These are phyloP conservation scores for Malurus cyaneus DNA, from an alignment of 2,113 vertebrate species.

Conservation along the genomic window DNA sequence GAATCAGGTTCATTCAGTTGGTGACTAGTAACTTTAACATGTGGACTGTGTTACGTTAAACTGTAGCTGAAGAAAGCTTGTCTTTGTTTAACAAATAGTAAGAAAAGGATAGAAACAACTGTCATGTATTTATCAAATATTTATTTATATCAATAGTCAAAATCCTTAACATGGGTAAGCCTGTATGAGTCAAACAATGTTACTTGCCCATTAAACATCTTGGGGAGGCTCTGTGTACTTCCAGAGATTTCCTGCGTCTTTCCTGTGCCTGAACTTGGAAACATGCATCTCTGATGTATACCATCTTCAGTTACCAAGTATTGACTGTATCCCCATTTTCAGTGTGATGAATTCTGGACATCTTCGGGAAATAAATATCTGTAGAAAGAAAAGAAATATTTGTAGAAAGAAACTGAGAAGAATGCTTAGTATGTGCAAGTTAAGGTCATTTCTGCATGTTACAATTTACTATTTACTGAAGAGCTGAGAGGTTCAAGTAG, in stretches of 20 bases:
- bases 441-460: background rate
- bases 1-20: rapidly evolving
- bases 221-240: background rate
- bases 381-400: background rate
- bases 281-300: background rate
- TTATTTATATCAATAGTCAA: background rate
- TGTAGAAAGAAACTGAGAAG: background rate
- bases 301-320: background rate
- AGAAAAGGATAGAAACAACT: background rate
- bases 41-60: background rate
- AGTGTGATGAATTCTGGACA: background rate
- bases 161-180: background rate
- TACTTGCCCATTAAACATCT: background rate
- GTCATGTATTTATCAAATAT: background rate
- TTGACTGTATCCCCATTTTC: background rate
- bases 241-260: background rate
- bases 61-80: background rate
- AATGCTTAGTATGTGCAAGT: background rate
- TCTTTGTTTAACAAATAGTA: background rate
- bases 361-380: background rate
- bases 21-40: background rate
- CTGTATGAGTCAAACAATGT: background rate
- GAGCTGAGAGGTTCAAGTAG: background rate
- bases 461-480: background rate
- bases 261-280: background rate